Base-by-base conservation (phyloP, 1,140 invertebrate species). In the Anoplophora glabripennis region DNA sequence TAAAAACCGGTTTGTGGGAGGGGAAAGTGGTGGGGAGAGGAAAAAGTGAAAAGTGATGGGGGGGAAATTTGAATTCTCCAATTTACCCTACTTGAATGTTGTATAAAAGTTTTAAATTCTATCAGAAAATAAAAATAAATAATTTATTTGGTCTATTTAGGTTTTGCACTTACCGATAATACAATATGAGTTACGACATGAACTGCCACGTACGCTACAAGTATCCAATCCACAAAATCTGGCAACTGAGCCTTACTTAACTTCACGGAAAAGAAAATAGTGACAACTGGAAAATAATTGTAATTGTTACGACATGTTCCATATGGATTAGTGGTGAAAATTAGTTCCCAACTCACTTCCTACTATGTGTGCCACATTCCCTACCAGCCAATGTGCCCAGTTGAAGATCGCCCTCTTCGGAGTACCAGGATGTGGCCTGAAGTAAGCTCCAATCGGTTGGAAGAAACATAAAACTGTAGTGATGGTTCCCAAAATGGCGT, bases 331-430 rank as follows among this genome's bases (percentile, higher is more conserved):
- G 21, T 38, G 46, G 36, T 49, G 11, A 49, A 28, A 34, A 49
- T 38, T 38, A 11, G 8, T 18, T 42, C 11, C n/a, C 1, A 42
- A 83, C 87, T 84, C 82, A 96, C 94, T 91, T 71, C 85, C 92
- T 53, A 95, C 79, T 65, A 96, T 92, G 73, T 96, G 92, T 2
- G 93, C 94, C n/a, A 86, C 77, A 75, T 96, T 97, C 45, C 95
- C 95, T 63, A 93, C 83, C 40, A 92, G 79, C 92, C 94, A 98
- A 77, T 98, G 94, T 11, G 85, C 70, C 94, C 94, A 98, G 76
- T 99, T 99, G 79, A 98, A 97, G 52, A 95, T 78, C 0, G 89
- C 84, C 53, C 94, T 80, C 66, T 85, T 87, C 1, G 86, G 82
- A 42, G 89, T 87, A 46, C 87, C 89, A 0, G 94, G 93, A 73